Evolutionary conservation across 2,888 invertebrate genomes (phyloP), one percentile per base, ranked within the genome.

Genomic region (Erynnis tages): DNA sequence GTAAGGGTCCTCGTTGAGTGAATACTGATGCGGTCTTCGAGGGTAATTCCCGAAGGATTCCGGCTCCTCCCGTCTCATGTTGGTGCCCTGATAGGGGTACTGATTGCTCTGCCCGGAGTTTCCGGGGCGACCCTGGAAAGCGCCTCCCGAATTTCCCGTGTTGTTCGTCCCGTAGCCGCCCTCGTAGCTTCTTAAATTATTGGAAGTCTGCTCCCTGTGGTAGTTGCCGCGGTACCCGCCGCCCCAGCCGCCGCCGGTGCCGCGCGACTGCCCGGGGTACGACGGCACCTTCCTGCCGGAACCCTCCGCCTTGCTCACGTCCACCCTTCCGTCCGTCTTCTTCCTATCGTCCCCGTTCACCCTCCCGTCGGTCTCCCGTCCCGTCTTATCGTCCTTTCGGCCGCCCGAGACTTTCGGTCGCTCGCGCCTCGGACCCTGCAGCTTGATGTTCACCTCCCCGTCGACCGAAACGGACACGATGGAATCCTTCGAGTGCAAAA

Each of bases 401-500:
- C 7, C 6, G 1, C 11, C 30, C 29, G 52, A 40, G 37, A 44
- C 48, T 14, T 37, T 21, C 7, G 41, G 35, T 7, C 37, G 53
- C n/a, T 29, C 40, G 7, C 16, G 46, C 34, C 46, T 59, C 5
- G 58, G 55, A 7, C 63, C 70, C 25, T 74, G 75, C 23, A 83
- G 65, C 56, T 88, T 84, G 6, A 93, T 88, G 54, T 91, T 80
- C 0, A 95, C 71, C 13, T 90, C 91, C 0, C 95, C 95, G 63
- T 93, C 92, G 1, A 91, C 89, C 34, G 91, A 89, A 0, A 93
- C 65, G 0, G 91, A 91, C 4, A 93, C 85, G 2, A 91, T 76
- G 16, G 91, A 86, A 40, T 91, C 90, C 56, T 91, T 93, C 4
- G 93, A 93, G 71, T 94, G 93, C 80, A 95, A 91, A 54, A 92